Evolutionary conservation across 1,140 invertebrate genomes (phyloP).

Genomic region (Temnothorax nylanderi): DNA sequence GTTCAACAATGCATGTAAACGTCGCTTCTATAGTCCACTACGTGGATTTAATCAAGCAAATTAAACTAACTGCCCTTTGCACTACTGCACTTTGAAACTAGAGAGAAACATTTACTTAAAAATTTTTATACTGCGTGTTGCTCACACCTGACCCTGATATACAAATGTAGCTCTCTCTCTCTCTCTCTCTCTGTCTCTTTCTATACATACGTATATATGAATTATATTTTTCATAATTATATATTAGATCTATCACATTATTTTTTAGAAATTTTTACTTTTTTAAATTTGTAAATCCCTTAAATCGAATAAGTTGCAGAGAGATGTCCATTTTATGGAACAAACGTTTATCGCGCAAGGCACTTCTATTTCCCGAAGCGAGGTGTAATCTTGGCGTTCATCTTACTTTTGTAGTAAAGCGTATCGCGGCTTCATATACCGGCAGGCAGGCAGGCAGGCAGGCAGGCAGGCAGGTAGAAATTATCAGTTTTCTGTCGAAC

Average conservation of each 20-base stretch:
- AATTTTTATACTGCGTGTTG: not conserved
- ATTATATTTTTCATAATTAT: not conserved
- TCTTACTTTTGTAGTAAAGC: not conserved
- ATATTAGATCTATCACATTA: not conserved
- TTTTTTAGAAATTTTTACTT: not conserved
- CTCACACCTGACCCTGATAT: too few species aligned
- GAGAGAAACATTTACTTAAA: not conserved
- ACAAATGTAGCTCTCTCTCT: not conserved
- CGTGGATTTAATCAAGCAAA: conserved; percentile 35
- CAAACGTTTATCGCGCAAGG: not conserved
- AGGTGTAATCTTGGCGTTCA: conserved; percentile 16
- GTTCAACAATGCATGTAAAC: conserved; percentile 41
- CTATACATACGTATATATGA: too few species aligned
- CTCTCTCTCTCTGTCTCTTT: too few species aligned
- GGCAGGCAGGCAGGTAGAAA: not conserved
- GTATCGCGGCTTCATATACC: not conserved
- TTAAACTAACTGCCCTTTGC: conserved; percentile 25
- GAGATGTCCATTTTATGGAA: not conserved
- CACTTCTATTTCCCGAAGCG: not conserved
- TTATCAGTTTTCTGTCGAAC: conserved; percentile 49
- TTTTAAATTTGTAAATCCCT: not conserved
- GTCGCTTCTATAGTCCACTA: not conserved
- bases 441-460: not conserved
- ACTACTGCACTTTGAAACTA: not conserved
- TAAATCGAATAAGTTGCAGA: not conserved